Evolutionary conservation across 2,888 invertebrate genomes (phyloP), one percentile per base, ranked within the genome.

Genomic region (Drosophila flavopinicola): DNA sequence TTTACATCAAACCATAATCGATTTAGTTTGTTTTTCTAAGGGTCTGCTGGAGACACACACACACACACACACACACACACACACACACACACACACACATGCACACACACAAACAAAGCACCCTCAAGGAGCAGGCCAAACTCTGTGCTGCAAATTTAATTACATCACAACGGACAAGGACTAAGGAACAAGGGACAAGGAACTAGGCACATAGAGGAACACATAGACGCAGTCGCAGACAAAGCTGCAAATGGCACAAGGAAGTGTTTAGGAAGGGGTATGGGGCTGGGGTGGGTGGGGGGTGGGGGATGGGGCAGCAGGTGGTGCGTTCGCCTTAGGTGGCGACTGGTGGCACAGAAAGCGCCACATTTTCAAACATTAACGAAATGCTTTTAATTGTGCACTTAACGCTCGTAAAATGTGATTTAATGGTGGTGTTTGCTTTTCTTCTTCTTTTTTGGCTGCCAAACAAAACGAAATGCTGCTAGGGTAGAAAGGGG

Each of bases 371-470:
- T 83, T 83, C 68, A 59, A 71, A 61, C 76, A 76, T 83, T 78
- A 74, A 83, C 76, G 82, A 76, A 82, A 82, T 78, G 82, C 82
- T 84, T 80, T 84, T 84, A 84, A 84, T 84, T 82, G 82, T 84
- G 84, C 82, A 84, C 84, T 84, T 82, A 83, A 78, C 75, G 84
- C 84, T 82, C 82, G 84, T 82, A 83, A 83, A 83, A 82, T 84
- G 80, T 84, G 84, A 83, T 83, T 83, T 83, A 83, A 84, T 84
- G 78, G 80, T 83, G n/a, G n/a, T n/a, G n/a, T n/a, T n/a, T n/a
- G n/a, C n/a, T n/a, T n/a, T n/a, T 79, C 63, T 67, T 63, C 15
- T 29, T 35, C 6, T 6, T n/a, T 10, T 10, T 11, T 1, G 5
- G 3, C 10, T 41, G 6, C 6, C 30, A n/a, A 11, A 11, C 1